phyloP scores from a whole-genome alignment of 2,113 vertebrate species.

The Ceyx cyanopectus region DNA sequence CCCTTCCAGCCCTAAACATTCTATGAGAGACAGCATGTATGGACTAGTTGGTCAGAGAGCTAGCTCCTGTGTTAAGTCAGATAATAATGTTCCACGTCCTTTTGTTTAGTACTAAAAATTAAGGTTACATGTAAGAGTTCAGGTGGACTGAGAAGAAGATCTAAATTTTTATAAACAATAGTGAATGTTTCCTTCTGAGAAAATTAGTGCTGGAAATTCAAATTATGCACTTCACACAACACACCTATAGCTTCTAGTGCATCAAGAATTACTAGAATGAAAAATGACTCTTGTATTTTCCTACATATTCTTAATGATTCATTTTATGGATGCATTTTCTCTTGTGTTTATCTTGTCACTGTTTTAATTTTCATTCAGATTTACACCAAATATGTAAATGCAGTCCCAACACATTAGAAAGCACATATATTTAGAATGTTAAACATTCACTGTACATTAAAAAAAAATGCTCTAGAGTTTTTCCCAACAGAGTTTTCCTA shows the following conservation, averaged over 20 bases:
- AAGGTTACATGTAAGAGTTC: background rate
- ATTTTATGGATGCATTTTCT: conserved; percentile 39
- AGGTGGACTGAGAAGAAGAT: background rate
- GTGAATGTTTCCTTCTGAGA: background rate
- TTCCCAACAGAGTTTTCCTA: conserved; percentile 67
- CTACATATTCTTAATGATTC: conserved; percentile 22
- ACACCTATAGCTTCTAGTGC: background rate
- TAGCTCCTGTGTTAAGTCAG: background rate
- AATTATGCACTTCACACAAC: background rate
- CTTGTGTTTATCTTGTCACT: conserved; percentile 45
- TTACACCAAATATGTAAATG: conserved; percentile 69
- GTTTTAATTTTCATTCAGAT: conserved; percentile 59
- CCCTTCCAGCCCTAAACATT: too few relatives aligned
- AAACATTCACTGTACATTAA: conserved; percentile 71
- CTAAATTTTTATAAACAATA: background rate
- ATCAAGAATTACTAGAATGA: background rate
- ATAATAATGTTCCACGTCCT: background rate
- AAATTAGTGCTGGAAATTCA: background rate
- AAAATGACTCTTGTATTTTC: background rate
- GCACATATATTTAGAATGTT: conserved; percentile 72
- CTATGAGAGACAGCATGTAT: background rate
- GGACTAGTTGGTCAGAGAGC: background rate
- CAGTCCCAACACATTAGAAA: conserved; percentile 69
- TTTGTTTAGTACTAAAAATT: background rate
- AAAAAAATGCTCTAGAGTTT: conserved; percentile 62